Base-by-base conservation (phyloP, 2,113 vertebrate species). In the Gorilla gorilla region DNA sequence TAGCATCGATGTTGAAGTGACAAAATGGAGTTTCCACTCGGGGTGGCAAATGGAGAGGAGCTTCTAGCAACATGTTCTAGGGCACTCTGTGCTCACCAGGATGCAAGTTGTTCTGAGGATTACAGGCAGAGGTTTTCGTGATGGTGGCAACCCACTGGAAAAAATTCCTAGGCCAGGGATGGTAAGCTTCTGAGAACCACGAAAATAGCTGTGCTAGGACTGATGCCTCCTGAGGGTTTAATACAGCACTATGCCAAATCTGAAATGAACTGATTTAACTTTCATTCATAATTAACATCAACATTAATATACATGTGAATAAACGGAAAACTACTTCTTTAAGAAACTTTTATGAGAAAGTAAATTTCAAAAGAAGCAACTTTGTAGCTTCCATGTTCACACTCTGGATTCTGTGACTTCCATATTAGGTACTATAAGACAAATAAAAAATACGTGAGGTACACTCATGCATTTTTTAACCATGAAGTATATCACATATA, bases 11-110 rank as follows among this genome's bases (percentile, higher is more conserved):
- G 88, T 83, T 82, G 50, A 93, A 84, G 70, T 92, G 79, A 52
- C 52, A 97, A 91, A 93, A 95, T 57, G 57, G 80, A 84, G 57
- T 87, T 64, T 96, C 57, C 43, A 64, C 48, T 84, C 23, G 1
- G 40, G 75, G 32, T 84, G 92, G 52, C 30, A 93, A 90, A 93
- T 59, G 68, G 43, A 64, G 40, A 64, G 50, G 93, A 85, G 30
- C 23, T 14, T 27, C 75, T 12, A 12, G 25, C 3, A 45, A 38
- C 52, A 57, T 14, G 35, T 94, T 81, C 83, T 27, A 84, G 70
- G 90, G 17, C 45, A 87, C 84, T 95, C n/a, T 14, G 23, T 17
- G 81, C 6, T 79, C 40, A 89, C 87, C 30, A 48, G 64, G 6
- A 6, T 43, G 18, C 25, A 88, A 94, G 27, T 38, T 43, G 57